Base-by-base conservation (phyloP, 2,888 invertebrate genomes). In the Trypoxylon attenuatum region DNA sequence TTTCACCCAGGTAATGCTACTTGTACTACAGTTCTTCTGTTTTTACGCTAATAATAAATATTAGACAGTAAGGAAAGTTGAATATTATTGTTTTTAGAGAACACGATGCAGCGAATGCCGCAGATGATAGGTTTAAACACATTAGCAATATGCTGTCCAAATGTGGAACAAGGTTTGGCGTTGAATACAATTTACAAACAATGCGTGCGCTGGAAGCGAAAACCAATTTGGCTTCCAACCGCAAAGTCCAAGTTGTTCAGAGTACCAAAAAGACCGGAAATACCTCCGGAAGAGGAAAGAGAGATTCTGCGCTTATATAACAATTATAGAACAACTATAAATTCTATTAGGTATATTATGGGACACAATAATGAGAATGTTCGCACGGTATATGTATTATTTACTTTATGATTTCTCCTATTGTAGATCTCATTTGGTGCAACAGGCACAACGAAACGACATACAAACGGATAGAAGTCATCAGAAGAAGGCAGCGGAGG, bases 181-280 rank as follows among this genome's bases (percentile, higher is more conserved):
- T 45, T 21, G 1, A 57, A 53, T 29, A 47, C 43, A 18, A 38
- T 57, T 25, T 54, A 51, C 42, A 64, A 70, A 33, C 83, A 85
- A 69, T 71, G 86, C 51, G 87, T 91, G 5, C 87, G 92, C 74
- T 91, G 90, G 89, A 87, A 88, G 88, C 89, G 94, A 73, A 96
- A 96, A 86, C 96, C 96, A 0, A 88, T 92, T 67, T 94, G 94
- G 94, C 57, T 95, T 45, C 94, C 94, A 1, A 91, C 91, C 10
- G 96, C 96, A 0, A 94, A 94, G 88, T 92, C 91, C 73, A 96
- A 96, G 89, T 71, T 93, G 46, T 96, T 91, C 86, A 90, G 91
- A 70, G 89, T 96, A 62, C 92, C 94, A 0, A 88, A 88, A 74
- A 90, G 90, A 41, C 90, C 90, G 16, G 86, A 84, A 61, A 82